These are phyloP conservation scores for Drosophila orosa DNA, from an alignment of 1,140 invertebrate genomes.

Conservation along the genomic window DNA sequence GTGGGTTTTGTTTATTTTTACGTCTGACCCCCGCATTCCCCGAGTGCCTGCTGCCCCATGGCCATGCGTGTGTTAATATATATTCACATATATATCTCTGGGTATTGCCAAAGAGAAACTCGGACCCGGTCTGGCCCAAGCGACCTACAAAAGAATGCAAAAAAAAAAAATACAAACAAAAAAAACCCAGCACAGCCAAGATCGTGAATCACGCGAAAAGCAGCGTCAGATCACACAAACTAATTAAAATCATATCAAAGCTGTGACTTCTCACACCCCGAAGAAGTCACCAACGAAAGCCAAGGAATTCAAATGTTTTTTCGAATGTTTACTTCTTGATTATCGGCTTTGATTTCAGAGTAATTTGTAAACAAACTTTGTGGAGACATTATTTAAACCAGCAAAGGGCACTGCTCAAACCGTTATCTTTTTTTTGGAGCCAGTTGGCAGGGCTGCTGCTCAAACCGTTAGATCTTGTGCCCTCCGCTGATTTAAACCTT, in stretches of 20 bases:
- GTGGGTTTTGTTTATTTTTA: slow-evolving; percentile 27
- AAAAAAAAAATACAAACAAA: slow-evolving; percentile 21
- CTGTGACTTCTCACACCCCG: too few relatives aligned
- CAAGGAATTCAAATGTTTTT: not conserved
- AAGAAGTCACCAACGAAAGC: too few relatives aligned
- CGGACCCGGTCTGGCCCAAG: slow-evolving; percentile 29
- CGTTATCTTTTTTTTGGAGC: too few relatives aligned
- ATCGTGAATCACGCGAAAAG: slow-evolving; percentile 31
- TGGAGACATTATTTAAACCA: too few relatives aligned
- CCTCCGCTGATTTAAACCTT: too few relatives aligned
- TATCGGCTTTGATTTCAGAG: not conserved
- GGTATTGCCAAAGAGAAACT: slow-evolving; percentile 31
- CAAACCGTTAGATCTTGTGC: too few relatives aligned
- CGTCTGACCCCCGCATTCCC: slow-evolving; percentile 13
- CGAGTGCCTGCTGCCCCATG: not conserved
- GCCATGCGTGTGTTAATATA: not conserved
- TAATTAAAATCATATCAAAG: slow-evolving; percentile 2
- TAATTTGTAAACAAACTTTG: too few relatives aligned
- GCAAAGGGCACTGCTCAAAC: too few relatives aligned
- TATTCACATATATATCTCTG: slow-evolving; percentile 1
- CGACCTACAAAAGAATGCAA: slow-evolving; percentile 46
- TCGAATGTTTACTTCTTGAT: not conserved
- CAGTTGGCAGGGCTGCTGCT: too few relatives aligned
- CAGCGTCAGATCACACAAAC: slow-evolving; percentile 7
- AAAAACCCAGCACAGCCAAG: slow-evolving; percentile 36